Conservation (phyloP, 1,140 invertebrate species). For the Rhagoletis pomonella region DNA sequence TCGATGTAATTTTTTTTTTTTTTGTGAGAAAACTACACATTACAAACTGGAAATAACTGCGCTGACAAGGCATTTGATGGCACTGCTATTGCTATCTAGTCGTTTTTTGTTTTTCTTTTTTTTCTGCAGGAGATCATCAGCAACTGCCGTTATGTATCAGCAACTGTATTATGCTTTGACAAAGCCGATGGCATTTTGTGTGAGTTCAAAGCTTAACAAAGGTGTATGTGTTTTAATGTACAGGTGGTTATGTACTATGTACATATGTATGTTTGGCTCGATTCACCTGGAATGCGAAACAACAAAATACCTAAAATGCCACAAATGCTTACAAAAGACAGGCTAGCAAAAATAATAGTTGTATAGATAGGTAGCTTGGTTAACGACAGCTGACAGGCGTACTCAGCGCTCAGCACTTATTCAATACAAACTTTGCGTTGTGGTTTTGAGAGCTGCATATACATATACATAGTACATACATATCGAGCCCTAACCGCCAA, state of each 20-base stretch:
- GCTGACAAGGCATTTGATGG: not conserved
- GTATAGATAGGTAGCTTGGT: not conserved
- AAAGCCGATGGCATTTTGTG: not conserved
- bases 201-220: not conserved
- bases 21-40: not conserved
- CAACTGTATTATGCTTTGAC: conserved; percentile 23
- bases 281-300: not conserved
- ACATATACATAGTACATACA: too few relatives aligned
- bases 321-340: conserved; percentile 14
- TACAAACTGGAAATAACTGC: not conserved
- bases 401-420: not conserved
- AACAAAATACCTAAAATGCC: not conserved
- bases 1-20: too few relatives aligned
- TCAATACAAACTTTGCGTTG: conserved; percentile 34
- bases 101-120: too few relatives aligned
- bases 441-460: not conserved
- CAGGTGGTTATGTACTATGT: too few relatives aligned
- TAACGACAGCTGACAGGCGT: conserved; percentile 17
- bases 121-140: not conserved
- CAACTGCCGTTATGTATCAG: not conserved
- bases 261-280: not conserved
- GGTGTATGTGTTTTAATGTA: too few relatives aligned
- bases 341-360: conserved; percentile 26
- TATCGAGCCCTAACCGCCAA: too few relatives aligned
- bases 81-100: not conserved